Conservation (phyloP, 2,888 invertebrate species). For the Keiferia lycopersicella region DNA sequence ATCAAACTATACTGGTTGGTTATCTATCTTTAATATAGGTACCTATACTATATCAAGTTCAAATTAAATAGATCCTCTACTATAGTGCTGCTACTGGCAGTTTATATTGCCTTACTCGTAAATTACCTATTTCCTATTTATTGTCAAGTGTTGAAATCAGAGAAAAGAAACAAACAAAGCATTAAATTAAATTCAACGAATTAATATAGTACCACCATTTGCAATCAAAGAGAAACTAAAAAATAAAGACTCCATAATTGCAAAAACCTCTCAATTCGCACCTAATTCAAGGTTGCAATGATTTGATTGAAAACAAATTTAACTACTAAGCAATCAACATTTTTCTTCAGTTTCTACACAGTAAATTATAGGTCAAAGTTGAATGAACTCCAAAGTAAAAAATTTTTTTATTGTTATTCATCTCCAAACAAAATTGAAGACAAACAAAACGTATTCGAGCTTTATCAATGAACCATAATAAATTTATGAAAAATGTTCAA, state of each 20-base stretch:
- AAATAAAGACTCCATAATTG: not conserved
- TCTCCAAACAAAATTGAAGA: too few species aligned
- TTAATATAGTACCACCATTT: not conserved
- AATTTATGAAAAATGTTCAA: too few species aligned
- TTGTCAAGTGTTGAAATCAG: too few species aligned
- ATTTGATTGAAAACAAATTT: constrained; percentile 1
- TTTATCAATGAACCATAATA: too few species aligned
- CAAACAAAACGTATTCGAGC: too few species aligned
- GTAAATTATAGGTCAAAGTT: constrained; percentile 1
- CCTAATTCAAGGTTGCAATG: not conserved
- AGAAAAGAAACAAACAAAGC: not conserved
- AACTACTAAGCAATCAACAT: not conserved
- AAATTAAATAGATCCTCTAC: too few species aligned
- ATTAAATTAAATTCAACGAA: not conserved
- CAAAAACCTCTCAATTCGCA: constrained; percentile 1
- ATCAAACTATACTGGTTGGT: too few species aligned
- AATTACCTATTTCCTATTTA: too few species aligned
- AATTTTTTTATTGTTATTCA: not conserved
- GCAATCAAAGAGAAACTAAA: not conserved
- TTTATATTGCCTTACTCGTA: too few species aligned
- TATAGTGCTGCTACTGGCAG: too few species aligned
- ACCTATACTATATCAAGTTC: too few species aligned
- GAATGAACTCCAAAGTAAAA: not conserved
- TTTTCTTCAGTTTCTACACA: not conserved
- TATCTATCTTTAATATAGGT: too few species aligned